phyloP scores from a whole-genome alignment of 1,140 invertebrate genomes.

The Bombus polaris region DNA sequence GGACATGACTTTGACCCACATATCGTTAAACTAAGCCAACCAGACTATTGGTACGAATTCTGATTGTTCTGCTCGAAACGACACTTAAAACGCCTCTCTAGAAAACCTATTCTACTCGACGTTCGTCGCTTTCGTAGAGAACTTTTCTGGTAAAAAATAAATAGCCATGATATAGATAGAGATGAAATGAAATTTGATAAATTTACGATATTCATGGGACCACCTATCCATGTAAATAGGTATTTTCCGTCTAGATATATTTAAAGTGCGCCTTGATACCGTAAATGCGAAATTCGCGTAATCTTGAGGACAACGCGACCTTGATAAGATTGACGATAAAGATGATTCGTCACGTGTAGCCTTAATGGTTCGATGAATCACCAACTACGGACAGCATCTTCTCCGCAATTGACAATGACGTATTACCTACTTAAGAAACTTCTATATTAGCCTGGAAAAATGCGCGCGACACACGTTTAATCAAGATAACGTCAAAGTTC shows the following conservation, averaged over 20 bases:
- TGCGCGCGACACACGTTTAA: slow-evolving; percentile 8
- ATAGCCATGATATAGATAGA: too few species aligned
- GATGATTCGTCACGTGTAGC: slow-evolving; percentile 66
- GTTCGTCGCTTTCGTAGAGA: too few species aligned
- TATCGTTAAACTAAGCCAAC: slow-evolving; percentile 68
- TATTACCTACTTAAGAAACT: slow-evolving; percentile 56
- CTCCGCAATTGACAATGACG: slow-evolving; percentile 49
- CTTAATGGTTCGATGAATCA: slow-evolving; percentile 66
- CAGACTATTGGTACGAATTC: slow-evolving; percentile 42
- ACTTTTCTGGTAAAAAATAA: background rate
- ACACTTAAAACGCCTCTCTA: too few species aligned
- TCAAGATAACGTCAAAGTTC: background rate
- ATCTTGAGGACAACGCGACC: slow-evolving; percentile 39
- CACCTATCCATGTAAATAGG: too few species aligned
- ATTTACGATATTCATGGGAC: background rate
- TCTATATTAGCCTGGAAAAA: slow-evolving; percentile 43
- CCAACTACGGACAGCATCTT: slow-evolving; percentile 58
- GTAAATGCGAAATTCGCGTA: background rate
- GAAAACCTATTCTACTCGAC: background rate
- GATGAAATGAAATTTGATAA: background rate
- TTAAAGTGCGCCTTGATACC: background rate
- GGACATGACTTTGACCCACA: slow-evolving; percentile 83
- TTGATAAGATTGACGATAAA: slow-evolving; percentile 69
- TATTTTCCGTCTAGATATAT: too few species aligned
- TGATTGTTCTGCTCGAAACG: slow-evolving; percentile 40